Percentiles rank a stretch among this genome's conserved stretches.
Evolutionary conservation across 2,888 invertebrate species (phyloP).

Genomic region (Ophion slaviceki): DNA sequence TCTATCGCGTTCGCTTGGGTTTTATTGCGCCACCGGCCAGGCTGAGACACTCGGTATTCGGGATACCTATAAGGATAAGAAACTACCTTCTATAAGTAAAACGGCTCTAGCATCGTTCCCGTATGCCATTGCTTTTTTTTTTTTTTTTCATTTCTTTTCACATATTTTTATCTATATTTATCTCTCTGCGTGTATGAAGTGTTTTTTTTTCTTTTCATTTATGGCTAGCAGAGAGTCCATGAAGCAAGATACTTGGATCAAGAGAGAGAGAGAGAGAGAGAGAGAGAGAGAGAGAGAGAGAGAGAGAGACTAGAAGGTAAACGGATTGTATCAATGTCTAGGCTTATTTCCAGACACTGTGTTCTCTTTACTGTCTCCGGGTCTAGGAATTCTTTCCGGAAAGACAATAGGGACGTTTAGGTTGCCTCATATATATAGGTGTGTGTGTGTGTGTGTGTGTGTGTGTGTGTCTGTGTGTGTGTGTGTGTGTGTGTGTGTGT

Average conservation of each 20-base stretch:
- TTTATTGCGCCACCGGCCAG: slow-evolving; percentile 78
- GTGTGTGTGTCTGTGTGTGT: no score
- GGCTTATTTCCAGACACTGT: background rate
- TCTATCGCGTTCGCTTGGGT: slow-evolving; percentile 20
- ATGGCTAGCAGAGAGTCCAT: background rate
- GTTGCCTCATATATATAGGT: no score
- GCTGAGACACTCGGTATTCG: slow-evolving; percentile 85
- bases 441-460: no score
- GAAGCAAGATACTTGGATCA: slow-evolving; percentile 21
- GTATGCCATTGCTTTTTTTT: slow-evolving; percentile 71
- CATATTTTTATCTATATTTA: slow-evolving; percentile 15
- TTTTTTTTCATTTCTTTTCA: slow-evolving; percentile 5
- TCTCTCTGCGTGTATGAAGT: slow-evolving; percentile 8
- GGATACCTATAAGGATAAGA: slow-evolving; percentile 89
- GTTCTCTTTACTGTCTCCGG: background rate
- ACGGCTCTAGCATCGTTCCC: slow-evolving; percentile 71
- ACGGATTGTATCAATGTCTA: background rate
- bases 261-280: slow-evolving; percentile 37
- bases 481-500: no score
- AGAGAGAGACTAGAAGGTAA: background rate
- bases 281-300: slow-evolving; percentile 37
- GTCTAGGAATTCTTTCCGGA: background rate
- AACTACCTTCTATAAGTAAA: slow-evolving; percentile 87
- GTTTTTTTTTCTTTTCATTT: background rate
- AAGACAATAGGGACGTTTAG: background rate